These are phyloP conservation scores for Dendroctonus valens DNA, from an alignment of 1,140 invertebrate genomes.

Conservation along the genomic window DNA sequence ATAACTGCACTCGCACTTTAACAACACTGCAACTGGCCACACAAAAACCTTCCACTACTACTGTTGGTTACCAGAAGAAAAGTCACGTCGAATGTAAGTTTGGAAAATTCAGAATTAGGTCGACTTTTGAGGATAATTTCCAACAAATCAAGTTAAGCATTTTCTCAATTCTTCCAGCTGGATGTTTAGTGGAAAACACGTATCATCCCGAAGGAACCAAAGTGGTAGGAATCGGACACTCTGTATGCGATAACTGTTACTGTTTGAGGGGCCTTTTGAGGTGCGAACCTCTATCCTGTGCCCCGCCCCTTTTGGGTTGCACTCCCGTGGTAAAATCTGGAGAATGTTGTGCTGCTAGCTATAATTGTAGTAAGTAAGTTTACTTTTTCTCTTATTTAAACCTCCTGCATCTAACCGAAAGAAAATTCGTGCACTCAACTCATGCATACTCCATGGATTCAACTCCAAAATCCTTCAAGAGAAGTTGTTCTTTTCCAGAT, in stretches of 20 bases:
- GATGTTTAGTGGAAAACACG: conserved; percentile 64
- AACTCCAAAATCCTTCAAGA: too few relatives aligned
- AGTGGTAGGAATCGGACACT: conserved; percentile 61
- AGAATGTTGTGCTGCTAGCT: conserved; percentile 81
- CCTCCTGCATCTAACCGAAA: not conserved
- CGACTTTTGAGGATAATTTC: too few relatives aligned
- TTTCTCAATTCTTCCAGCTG: conserved; percentile 46
- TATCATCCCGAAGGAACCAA: conserved; percentile 72
- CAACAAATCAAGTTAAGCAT: too few relatives aligned
- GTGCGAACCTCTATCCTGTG: conserved; percentile 74
- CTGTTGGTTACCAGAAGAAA: not conserved
- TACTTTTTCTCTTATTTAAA: conserved; percentile 2
- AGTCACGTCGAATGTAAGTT: not conserved
- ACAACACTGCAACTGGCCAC: not conserved
- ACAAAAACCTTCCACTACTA: not conserved
- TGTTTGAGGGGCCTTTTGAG: conserved; percentile 71
- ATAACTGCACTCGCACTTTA: too few relatives aligned
- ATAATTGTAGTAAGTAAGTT: conserved; percentile 69
- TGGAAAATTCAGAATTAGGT: too few relatives aligned
- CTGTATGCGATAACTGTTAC: conserved; percentile 76
- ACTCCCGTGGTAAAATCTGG: conserved; percentile 70
- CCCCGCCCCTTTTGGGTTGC: conserved; percentile 72
- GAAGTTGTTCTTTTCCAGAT: conserved; percentile 45
- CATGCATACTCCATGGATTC: too few relatives aligned
- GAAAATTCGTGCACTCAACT: too few relatives aligned